Base-by-base conservation (phyloP, 1,140 invertebrate genomes). In the Drosophila pachea region DNA sequence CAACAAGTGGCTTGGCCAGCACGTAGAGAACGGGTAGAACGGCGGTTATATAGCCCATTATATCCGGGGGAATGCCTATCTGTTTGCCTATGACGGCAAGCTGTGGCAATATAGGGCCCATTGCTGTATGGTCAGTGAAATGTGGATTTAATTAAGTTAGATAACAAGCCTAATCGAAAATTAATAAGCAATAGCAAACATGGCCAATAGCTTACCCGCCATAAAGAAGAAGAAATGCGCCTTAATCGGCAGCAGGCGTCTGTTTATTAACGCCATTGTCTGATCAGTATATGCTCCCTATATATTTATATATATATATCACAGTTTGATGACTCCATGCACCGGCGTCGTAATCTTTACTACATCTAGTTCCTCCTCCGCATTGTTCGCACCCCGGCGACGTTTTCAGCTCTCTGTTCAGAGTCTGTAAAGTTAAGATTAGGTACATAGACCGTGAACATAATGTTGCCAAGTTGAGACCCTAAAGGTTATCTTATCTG, bases 161-260 rank as follows among this genome's bases (percentile, higher is more conserved):
- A 48, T 0, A 48, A n/a, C 3, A 12, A 32, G 32, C 11, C 11
- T 22, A 4, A 4, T n/a, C 22, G 12, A 22, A 16, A 3, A 91
- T 22, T 22, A 22, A 22, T 22, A 22, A 22, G 22, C 22, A 22
- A 22, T 22, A 22, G 22, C 22, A 22, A 22, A 22, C 22, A 22
- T 3, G 22, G 22, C 22, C 22, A 22, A 22, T 22, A 22, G 22
- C 91, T 93, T 90, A 95, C 94, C 94, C 75, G 93, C 94, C 92
- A 95, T 95, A 72, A 95, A 95, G 79, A 94, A 95, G 84, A 95
- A 95, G 68, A 92, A 95, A 86, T 95, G 94, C 1, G 92, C 92
- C 90, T 95, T 95, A n/a, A 95, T 91, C 7, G 94, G 94, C 86
- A 95, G 72, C 43, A 94, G 90, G 36, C 91, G 90, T 54, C 76